Percentiles rank a stretch among this genome's conserved stretches.
phyloP scores from a whole-genome alignment of 30 jellyfish, hydroid and myxozoan genomes.

The Chrysaora quinquecirrha region DNA sequence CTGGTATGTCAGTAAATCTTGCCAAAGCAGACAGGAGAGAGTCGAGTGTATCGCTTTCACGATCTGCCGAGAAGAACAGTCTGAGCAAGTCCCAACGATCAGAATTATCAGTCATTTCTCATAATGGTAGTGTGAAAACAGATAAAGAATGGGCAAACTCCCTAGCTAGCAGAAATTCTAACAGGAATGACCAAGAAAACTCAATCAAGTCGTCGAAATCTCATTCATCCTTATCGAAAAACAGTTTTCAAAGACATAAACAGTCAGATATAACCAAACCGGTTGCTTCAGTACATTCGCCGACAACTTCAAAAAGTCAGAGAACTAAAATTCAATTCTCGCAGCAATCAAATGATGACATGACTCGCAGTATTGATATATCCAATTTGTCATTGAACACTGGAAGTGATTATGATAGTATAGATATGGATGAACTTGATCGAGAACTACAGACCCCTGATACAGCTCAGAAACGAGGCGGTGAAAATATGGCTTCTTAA shows the following conservation, averaged over 20 bases:
- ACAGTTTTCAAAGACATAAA: neutral
- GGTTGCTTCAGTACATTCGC: slow-evolving; percentile 45
- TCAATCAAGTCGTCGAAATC: neutral
- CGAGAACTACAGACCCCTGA: neutral
- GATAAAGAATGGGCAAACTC: too few species aligned
- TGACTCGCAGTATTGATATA: slow-evolving; percentile 44
- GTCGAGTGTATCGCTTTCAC: too few species aligned
- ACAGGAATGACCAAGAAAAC: neutral
- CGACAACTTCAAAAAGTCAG: slow-evolving; percentile 60
- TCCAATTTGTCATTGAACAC: slow-evolving; percentile 39
- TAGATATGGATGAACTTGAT: slow-evolving; percentile 1
- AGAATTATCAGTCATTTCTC: too few species aligned
- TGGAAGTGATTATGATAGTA: slow-evolving; percentile 13
- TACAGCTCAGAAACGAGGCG: neutral
- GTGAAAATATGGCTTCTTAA: too few species aligned
- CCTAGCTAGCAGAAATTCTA: neutral
- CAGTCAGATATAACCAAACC: slow-evolving; percentile 39
- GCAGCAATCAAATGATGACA: slow-evolving; percentile 26
- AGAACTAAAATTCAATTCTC: slow-evolving; percentile 34
- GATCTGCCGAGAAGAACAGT: too few species aligned
- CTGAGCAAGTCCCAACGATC: too few species aligned
- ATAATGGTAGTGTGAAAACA: too few species aligned
- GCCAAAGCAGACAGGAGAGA: too few species aligned
- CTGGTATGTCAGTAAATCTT: too few species aligned
- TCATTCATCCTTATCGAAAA: neutral